Percentiles rank a stretch among this genome's conserved stretches.
Conservation (phyloP, 2,888 invertebrate species). For the Clepsis dumicolana region DNA sequence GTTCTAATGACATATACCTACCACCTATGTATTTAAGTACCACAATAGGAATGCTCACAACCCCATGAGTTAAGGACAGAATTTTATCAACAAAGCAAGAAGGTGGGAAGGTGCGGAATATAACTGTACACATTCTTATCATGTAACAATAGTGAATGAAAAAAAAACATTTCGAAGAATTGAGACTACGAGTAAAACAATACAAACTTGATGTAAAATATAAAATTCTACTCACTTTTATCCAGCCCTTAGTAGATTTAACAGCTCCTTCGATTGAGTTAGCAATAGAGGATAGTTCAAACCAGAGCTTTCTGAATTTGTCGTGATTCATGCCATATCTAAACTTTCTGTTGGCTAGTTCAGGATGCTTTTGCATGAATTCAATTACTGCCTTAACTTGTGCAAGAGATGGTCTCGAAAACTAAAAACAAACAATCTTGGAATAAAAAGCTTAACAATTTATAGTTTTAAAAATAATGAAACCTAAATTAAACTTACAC, state of each 20-base stretch:
- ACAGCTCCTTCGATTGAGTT: constrained; percentile 68
- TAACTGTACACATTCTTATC: too few relatives aligned
- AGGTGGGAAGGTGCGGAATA: too few relatives aligned
- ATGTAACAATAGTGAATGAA: too few relatives aligned
- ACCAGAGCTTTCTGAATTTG: constrained; percentile 70
- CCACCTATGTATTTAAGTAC: too few relatives aligned
- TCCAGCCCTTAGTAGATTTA: constrained; percentile 74
- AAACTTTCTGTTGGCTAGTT: constrained; percentile 65
- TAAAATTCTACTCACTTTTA: constrained; percentile 60
- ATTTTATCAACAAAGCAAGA: too few relatives aligned
- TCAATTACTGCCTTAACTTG: constrained; percentile 70
- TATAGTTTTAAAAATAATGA: neutral
- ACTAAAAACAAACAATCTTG: constrained; percentile 50
- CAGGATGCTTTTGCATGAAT: constrained; percentile 73
- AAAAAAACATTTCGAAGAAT: too few relatives aligned
- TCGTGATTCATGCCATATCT: constrained; percentile 63
- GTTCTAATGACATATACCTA: too few relatives aligned
- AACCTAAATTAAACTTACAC: constrained; percentile 46
- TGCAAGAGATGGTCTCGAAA: constrained; percentile 66
- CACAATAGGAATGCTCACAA: too few relatives aligned
- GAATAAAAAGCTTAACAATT: too few relatives aligned
- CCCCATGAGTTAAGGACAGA: too few relatives aligned
- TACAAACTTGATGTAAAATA: neutral
- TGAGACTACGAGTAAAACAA: too few relatives aligned
- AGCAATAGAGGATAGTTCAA: constrained; percentile 62